Percentiles rank a stretch among this genome's conserved stretches.
These are phyloP conservation scores for Harpagus bidentatus DNA, from an alignment of 2,113 vertebrate species.

Conservation along the genomic window DNA sequence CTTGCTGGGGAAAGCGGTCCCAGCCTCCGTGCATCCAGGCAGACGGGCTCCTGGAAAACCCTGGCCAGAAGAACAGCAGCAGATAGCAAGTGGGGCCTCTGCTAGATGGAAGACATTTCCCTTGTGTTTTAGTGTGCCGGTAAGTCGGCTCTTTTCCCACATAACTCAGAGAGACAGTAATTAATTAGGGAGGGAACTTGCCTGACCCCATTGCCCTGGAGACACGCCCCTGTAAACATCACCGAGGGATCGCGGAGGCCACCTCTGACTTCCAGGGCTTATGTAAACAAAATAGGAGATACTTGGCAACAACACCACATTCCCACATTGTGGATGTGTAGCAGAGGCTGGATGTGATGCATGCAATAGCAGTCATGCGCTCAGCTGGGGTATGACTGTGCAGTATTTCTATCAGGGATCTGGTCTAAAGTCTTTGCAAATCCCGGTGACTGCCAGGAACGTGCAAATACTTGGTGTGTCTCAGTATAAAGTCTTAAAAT, in stretches of 20 bases:
- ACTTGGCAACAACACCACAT: constrained; percentile 18
- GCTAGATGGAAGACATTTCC: background rate
- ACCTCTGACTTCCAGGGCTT: constrained; percentile 42
- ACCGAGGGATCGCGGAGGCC: background rate
- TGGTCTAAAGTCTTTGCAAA: background rate
- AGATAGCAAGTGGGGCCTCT: background rate
- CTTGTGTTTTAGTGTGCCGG: background rate
- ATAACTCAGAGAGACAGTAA: constrained; percentile 42
- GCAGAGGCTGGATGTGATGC: background rate
- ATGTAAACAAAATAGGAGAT: constrained; percentile 31
- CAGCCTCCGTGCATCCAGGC: background rate
- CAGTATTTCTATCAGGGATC: background rate
- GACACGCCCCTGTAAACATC: constrained; percentile 45
- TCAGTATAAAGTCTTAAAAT: background rate
- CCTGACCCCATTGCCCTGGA: constrained; percentile 17
- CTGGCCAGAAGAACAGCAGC: background rate
- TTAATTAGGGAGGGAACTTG: constrained; percentile 43
- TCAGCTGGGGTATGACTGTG: background rate
- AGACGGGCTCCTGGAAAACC: background rate
- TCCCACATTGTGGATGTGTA: constrained; percentile 1
- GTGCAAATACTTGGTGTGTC: background rate
- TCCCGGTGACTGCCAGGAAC: rapidly evolving
- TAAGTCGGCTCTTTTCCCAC: constrained; percentile 50
- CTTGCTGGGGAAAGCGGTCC: background rate
- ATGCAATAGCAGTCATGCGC: background rate